A percentile compares a stretch with the other conserved stretches of the same genome.
Evolutionary conservation across 1,140 invertebrate genomes (phyloP).

Genomic region (Zaprionus ghesquierei): DNA sequence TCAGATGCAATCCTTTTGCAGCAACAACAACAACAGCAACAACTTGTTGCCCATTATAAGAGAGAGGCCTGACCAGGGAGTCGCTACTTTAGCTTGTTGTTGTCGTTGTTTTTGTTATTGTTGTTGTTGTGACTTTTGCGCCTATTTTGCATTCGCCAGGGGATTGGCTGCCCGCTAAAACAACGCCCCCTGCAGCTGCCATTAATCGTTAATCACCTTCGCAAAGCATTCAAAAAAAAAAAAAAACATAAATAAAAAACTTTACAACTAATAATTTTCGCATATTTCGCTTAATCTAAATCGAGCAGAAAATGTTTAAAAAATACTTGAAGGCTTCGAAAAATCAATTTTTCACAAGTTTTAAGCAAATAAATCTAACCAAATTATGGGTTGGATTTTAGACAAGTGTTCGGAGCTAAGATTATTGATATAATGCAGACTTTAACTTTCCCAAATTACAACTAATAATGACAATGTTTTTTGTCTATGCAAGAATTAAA

Average conservation of each 20-base stretch:
- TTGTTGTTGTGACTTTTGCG: constrained; percentile 48
- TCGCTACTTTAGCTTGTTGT: constrained; percentile 41
- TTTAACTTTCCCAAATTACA: no score
- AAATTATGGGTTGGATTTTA: neutral
- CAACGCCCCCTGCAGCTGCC: constrained; percentile 72
- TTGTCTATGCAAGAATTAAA: no score
- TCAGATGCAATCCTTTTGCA: constrained; percentile 57
- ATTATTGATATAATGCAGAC: no score
- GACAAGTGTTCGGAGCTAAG: neutral
- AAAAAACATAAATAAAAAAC: neutral
- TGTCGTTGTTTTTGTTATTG: constrained; percentile 47
- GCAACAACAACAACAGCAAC: constrained; percentile 41
- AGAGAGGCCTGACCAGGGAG: constrained; percentile 32
- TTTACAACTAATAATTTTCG: constrained; percentile 31
- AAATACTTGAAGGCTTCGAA: neutral
- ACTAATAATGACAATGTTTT: no score
- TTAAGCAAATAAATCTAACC: neutral
- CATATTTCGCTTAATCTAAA: constrained; percentile 12
- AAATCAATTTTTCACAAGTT: neutral
- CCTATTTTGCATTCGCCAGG: constrained; percentile 73
- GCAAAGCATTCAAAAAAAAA: constrained; percentile 13
- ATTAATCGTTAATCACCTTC: constrained; percentile 73
- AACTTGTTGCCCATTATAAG: constrained; percentile 73
- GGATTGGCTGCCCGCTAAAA: constrained; percentile 55
- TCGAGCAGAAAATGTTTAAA: neutral